Evolutionary conservation across 2,113 vertebrate genomes (phyloP), one percentile per base, ranked within the genome.

Genomic region (Rhinopomastus cyanomelas): DNA sequence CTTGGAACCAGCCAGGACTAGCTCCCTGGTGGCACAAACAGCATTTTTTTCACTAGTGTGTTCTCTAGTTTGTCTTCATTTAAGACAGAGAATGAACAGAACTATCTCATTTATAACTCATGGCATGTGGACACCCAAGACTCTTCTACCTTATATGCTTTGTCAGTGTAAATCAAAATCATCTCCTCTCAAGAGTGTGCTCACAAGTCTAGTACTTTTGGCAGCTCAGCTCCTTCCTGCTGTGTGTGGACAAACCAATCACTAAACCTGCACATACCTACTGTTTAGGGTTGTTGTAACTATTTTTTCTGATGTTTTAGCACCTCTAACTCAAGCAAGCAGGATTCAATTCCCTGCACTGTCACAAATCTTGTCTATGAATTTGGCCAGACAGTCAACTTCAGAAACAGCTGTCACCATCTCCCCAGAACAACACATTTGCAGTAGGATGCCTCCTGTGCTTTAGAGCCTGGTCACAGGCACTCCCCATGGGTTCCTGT

Each of bases 1-100:
- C 66, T 59, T 74, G 48, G 39, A 66, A 46, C 27, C 34, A 81
- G 23, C 12, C 29, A 81, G 37, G 18, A 26, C 16, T 44, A 78
- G 26, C 52, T 57, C 29, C 73, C n/a, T 26, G 15, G 23, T 81
- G 69, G n/a, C 25, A 86, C n/a, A 90, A 86, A 71, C 2, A 46
- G 32, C 23, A 6, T 6, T 60, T 66, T 67, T 89, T 86, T 64
- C 61, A 71, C 37, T 36, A 14, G 20, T 12, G 13, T 60, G 20
- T 52, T 81, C 46, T 74, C 67, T 66, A 44, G 20, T 83, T 91
- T 83, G 23, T 23, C 26, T 62, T 85, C 34, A 49, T 52, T 90
- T 88, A 86, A 85, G 69, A 60, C 30, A 73, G 34, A n/a, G 52
- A 77, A 77, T 27, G 55, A 90, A 74, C n/a, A 83, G 88, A 87